A percentile compares a stretch with the other conserved stretches of the same genome.
These are phyloP conservation scores for Drosophila robusta DNA, from an alignment of 2,888 invertebrate genomes.

Conservation along the genomic window DNA sequence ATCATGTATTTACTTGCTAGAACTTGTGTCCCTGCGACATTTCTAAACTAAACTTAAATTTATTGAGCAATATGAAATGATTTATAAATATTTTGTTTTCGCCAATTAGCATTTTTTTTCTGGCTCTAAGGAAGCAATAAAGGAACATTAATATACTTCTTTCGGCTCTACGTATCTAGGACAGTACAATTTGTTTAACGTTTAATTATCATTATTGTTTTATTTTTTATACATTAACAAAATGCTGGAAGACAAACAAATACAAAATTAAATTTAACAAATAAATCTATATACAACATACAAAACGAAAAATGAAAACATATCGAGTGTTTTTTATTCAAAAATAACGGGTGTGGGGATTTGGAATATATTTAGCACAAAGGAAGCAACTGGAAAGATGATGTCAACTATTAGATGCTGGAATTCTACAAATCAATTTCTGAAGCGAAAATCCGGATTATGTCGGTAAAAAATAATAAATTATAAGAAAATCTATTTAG, in stretches of 20 bases:
- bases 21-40: conserved; percentile 6
- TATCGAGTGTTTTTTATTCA: neutral
- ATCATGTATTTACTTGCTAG: conserved; percentile 23
- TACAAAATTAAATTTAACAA: conserved; percentile 60
- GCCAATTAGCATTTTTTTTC: conserved; percentile 17
- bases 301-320: conserved; percentile 19
- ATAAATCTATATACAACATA: conserved; percentile 63
- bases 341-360: too few species aligned
- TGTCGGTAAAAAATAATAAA: too few species aligned
- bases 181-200: conserved; percentile 72
- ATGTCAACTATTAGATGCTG: too few species aligned
- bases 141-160: conserved; percentile 32
- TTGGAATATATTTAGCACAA: too few species aligned
- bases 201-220: conserved; percentile 69
- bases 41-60: conserved; percentile 25
- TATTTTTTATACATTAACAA: conserved; percentile 56
- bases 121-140: conserved; percentile 1
- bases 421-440: too few species aligned
- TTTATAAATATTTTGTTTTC: conserved; percentile 28
- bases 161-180: conserved; percentile 55
- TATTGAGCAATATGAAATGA: conserved; percentile 29
- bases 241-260: conserved; percentile 65
- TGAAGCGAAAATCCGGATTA: too few species aligned
- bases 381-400: too few species aligned
- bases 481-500: too few species aligned